These are phyloP conservation scores for Phataginus tetradactyla DNA, from an alignment of 2,797 vertebrate species.

Conservation along the genomic window DNA sequence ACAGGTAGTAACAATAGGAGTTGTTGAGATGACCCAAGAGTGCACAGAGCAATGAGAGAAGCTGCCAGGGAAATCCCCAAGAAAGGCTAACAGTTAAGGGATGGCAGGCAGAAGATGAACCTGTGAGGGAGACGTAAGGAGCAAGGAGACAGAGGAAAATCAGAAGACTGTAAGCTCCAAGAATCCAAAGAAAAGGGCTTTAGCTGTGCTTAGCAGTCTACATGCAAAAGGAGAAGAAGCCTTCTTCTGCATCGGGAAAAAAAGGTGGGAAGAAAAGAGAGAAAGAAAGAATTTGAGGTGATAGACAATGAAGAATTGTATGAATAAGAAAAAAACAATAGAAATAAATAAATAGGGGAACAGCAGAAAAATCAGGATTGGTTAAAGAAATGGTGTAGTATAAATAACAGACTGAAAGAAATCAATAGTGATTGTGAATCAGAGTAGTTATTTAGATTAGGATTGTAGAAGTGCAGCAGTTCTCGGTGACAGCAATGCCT, in stretches of 20 bases:
- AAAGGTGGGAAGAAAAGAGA: neutral
- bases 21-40: neutral
- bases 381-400: neutral
- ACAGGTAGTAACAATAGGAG: neutral
- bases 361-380: neutral
- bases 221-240: neutral
- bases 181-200: neutral
- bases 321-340: neutral
- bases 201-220: neutral
- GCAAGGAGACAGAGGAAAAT: neutral
- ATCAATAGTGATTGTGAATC: neutral
- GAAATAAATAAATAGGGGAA: neutral
- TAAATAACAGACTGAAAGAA: neutral
- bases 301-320: neutral
- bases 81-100: neutral
- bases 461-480: neutral
- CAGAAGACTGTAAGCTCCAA: neutral
- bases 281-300: neutral
- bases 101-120: neutral
- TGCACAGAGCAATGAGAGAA: neutral
- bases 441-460: neutral
- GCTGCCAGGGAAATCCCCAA: neutral
- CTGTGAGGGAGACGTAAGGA: neutral
- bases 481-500: neutral
- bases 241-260: neutral